phyloP scores from a whole-genome alignment of 2,113 vertebrate genomes.

The Candoia aspera region DNA sequence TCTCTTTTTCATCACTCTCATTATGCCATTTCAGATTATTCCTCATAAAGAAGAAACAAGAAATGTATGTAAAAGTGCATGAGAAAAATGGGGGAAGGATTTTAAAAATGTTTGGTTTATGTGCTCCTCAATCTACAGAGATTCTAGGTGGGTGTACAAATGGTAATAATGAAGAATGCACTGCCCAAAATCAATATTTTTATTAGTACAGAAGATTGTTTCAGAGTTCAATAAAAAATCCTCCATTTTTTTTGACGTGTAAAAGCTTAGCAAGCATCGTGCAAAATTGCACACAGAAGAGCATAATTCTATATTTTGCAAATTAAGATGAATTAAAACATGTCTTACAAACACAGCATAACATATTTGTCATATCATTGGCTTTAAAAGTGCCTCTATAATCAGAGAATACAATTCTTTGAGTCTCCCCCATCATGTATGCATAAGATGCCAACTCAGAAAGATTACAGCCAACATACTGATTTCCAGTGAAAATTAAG shows the following conservation, averaged over 20 bases:
- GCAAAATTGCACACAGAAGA: slow-evolving; percentile 21
- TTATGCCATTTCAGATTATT: background rate
- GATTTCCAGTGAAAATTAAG: slow-evolving; percentile 29
- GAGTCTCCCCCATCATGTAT: background rate
- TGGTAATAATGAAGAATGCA: slow-evolving; percentile 42
- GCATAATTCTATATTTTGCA: slow-evolving; percentile 15
- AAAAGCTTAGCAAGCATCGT: slow-evolving; percentile 37
- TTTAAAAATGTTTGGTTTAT: background rate
- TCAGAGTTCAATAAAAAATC: slow-evolving; percentile 11
- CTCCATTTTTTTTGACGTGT: slow-evolving; percentile 38
- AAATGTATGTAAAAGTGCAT: slow-evolving; percentile 18
- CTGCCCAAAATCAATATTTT: slow-evolving; percentile 27
- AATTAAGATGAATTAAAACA: slow-evolving; percentile 30
- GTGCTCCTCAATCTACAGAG: background rate
- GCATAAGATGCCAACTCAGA: background rate
- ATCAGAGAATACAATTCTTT: slow-evolving; percentile 7
- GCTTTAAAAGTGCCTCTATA: slow-evolving; percentile 32
- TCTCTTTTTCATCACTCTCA: background rate
- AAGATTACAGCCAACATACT: slow-evolving; percentile 14
- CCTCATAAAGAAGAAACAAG: slow-evolving; percentile 27
- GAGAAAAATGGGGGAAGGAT: slow-evolving; percentile 18
- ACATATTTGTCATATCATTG: slow-evolving; percentile 6
- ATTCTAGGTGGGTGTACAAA: slow-evolving; percentile 3
- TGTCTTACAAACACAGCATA: background rate
- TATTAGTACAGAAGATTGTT: slow-evolving; percentile 5